A percentile compares a stretch with the other conserved stretches of the same genome.
Conservation (phyloP, 2,113 vertebrate genomes). For the Bombycilla garrulus region DNA sequence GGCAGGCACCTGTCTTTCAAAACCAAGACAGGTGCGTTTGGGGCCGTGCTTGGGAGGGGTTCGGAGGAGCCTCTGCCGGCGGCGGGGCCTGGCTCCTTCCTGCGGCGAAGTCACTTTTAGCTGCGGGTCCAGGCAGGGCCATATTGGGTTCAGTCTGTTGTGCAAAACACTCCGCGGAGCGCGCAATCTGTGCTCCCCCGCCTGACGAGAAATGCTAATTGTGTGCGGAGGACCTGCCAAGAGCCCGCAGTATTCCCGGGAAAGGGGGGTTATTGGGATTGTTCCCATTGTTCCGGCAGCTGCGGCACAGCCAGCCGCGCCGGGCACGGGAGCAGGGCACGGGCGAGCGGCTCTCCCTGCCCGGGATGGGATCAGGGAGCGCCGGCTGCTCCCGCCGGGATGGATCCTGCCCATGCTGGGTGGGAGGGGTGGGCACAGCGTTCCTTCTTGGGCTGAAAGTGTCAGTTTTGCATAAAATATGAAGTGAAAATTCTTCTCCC, state of each 20-base stretch:
- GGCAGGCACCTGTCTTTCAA: no score
- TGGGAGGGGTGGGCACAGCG: background rate
- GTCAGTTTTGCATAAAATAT: background rate
- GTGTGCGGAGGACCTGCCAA: slow-evolving; percentile 54
- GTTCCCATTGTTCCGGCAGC: slow-evolving; percentile 50
- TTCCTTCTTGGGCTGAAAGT: background rate
- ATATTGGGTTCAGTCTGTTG: slow-evolving; percentile 62
- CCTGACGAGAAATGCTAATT: slow-evolving; percentile 58
- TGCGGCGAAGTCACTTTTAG: background rate
- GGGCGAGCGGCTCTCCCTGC: background rate
- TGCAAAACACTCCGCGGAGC: slow-evolving; percentile 45
- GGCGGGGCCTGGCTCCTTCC: background rate
- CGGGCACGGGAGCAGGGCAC: background rate
- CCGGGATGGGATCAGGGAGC: accelerated
- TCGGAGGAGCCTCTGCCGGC: background rate
- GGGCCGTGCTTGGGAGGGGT: accelerated
- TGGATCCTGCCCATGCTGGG: background rate
- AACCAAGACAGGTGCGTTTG: no score
- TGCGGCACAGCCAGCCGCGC: background rate
- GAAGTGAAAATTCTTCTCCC: background rate
- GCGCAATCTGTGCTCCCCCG: slow-evolving; percentile 47
- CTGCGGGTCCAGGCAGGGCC: slow-evolving; percentile 38
- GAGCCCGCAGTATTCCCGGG: slow-evolving; percentile 2
- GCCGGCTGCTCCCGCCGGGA: accelerated
- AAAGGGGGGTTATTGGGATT: slow-evolving; percentile 9